Evolutionary conservation across 1,140 invertebrate species (phyloP), one percentile per base, ranked within the genome.

Genomic region (Eriocheir sinensis): DNA sequence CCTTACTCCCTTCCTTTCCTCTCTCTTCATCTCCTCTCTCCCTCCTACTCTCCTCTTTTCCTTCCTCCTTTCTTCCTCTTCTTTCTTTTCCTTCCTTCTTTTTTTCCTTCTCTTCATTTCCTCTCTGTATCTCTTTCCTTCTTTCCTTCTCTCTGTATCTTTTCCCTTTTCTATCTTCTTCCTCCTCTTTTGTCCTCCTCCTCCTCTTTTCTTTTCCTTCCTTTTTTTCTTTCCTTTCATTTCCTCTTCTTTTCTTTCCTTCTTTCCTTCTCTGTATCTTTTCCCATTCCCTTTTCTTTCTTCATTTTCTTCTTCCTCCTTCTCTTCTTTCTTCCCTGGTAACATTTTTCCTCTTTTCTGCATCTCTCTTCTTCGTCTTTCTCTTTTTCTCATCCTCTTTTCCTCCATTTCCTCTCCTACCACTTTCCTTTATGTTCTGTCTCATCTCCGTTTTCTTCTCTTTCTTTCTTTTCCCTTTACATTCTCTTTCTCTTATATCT

Each of bases 141-240:
- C 27, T 44, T 32, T 89, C 12, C 32, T 9, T 48, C 88, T 89
- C 40, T 89, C 88, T 89, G 17, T 85, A 12, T 85, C 30, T 85
- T 8, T 85, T 34, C 8, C 81, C 8, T 34, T 15, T 34, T 85
- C 30, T 9, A 9, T 85, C 9, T 85, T 34, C 34, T 34, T 85
- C 9, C 34, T 34, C 8, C 81, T 85, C 30, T 85, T 34, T 85
- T 8, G 17, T 34, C 8, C 9, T 85, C 30, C 34, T 34, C 34
- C 9, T 85, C 30, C 8, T 32, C 8, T 34, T 15, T 34, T 85
- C 81, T 9, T 8, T 85, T 8, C 8, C 30, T 85, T 8, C 8
- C 12, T 85, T 34, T 85, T 34, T 9, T 85, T 85, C 9, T 30
- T 34, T 85, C 30, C 34, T 34, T 9, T 9, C 34, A 17, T 85